phyloP scores from a whole-genome alignment of 2,113 vertebrate species.

The Nycticryphes semicollaris region DNA sequence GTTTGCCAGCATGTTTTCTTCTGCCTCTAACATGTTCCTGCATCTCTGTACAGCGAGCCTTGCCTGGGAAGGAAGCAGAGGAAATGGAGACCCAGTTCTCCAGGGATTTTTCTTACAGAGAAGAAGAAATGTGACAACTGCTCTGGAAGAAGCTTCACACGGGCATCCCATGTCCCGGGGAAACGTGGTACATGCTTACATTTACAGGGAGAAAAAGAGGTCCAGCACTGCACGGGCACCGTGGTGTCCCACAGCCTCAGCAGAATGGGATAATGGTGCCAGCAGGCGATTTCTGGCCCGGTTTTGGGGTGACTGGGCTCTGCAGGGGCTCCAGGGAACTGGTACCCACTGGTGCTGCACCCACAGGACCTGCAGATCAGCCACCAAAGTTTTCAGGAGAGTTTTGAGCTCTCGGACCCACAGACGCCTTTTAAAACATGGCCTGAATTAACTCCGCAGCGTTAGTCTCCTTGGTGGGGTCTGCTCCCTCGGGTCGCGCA shows the following conservation, averaged over 20 bases:
- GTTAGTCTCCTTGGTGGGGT: not conserved
- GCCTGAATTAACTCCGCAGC: not conserved
- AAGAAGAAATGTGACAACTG: not conserved
- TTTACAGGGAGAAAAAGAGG: not conserved
- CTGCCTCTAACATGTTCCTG: not conserved
- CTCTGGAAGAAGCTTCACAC: not conserved
- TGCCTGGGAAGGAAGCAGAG: not conserved
- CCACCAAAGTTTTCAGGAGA: not conserved
- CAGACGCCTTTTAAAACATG: rapidly evolving
- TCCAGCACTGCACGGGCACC: rapidly evolving
- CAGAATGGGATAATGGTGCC: not conserved
- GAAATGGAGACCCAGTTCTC: not conserved
- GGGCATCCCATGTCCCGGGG: not conserved
- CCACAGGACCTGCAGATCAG: not conserved
- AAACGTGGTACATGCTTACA: not conserved
- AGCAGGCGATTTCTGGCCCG: rapidly evolving
- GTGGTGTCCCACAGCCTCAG: rapidly evolving
- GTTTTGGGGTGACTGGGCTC: not conserved
- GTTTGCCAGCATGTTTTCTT: not conserved
- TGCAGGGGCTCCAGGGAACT: not conserved
- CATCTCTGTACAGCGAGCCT: not conserved
- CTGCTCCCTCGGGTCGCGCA: not conserved
- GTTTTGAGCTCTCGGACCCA: not conserved
- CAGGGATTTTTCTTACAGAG: not conserved
- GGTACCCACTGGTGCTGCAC: rapidly evolving